Conservation (phyloP, 2,888 invertebrate species). For the Erebia ligea region DNA sequence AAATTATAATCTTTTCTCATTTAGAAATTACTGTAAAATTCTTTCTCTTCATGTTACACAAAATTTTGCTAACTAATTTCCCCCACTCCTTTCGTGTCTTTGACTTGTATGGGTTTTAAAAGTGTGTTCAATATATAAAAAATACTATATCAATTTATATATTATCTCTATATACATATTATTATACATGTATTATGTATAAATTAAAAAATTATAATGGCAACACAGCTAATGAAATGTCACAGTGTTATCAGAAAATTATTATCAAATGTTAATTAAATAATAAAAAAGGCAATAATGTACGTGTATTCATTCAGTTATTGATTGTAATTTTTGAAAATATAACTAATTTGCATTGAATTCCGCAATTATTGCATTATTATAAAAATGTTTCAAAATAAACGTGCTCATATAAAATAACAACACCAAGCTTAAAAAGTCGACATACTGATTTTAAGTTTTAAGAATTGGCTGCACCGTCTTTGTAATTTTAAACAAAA, state of each 20-base stretch:
- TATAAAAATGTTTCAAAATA: background rate
- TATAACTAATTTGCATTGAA: too few relatives aligned
- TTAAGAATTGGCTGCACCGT: background rate
- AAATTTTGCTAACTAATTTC: background rate
- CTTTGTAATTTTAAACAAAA: too few relatives aligned
- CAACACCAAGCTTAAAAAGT: slow-evolving; percentile 9
- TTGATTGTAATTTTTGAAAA: too few relatives aligned
- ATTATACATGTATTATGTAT: slow-evolving; percentile 7
- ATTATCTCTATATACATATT: slow-evolving; percentile 24
- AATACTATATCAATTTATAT: slow-evolving; percentile 31
- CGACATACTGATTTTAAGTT: background rate
- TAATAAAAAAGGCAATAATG: slow-evolving; percentile 33
- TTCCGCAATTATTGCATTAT: background rate
- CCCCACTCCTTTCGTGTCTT: slow-evolving; percentile 30
- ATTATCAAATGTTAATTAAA: slow-evolving; percentile 26
- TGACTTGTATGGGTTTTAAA: slow-evolving; percentile 39
- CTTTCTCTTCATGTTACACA: background rate
- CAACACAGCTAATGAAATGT: slow-evolving; percentile 28
- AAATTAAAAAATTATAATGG: slow-evolving; percentile 35
- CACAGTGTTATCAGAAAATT: slow-evolving; percentile 30
- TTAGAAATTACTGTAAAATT: background rate
- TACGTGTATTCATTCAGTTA: slow-evolving; percentile 18
- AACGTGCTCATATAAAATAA: slow-evolving; percentile 1
- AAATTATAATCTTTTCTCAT: background rate
- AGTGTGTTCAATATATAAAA: slow-evolving; percentile 37